phyloP scores from a whole-genome alignment of 2,797 vertebrate genomes.

The Enteromius fasciolatus region DNA sequence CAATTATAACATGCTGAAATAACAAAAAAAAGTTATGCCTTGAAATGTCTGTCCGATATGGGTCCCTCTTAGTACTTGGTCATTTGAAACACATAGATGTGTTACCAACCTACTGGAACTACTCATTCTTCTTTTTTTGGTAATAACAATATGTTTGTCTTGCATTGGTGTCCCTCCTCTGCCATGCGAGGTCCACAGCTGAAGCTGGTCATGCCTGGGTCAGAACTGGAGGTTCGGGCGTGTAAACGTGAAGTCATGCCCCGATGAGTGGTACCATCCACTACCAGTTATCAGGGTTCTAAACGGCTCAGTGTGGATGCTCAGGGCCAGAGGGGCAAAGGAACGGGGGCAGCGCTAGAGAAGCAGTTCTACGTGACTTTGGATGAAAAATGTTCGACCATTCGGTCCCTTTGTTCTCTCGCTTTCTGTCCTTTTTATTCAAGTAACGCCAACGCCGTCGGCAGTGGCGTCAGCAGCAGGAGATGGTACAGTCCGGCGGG shows the following conservation, averaged over 20 bases:
- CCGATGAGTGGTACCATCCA: conserved; percentile 27
- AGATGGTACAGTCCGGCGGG: conserved; percentile 66
- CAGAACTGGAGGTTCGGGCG: conserved; percentile 37
- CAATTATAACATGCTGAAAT: conserved; percentile 75
- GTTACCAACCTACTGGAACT: conserved; percentile 45
- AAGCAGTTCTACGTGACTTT: conserved; percentile 52
- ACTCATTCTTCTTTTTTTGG: conserved; percentile 40
- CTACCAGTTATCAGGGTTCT: conserved; percentile 32
- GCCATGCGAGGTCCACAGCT: conserved; percentile 85
- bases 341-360: conserved; percentile 33
- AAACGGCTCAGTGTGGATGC: conserved; percentile 12
- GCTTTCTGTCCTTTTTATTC: conserved; percentile 65
- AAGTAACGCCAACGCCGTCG: conserved; percentile 54
- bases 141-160: conserved; percentile 28
- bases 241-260: conserved; percentile 52
- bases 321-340: conserved; percentile 13
- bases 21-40: conserved; percentile 69
- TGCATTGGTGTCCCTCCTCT: conserved; percentile 61
- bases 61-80: conserved; percentile 23
- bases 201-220: conserved; percentile 82
- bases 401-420: conserved; percentile 40
- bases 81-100: conserved; percentile 31
- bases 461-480: conserved; percentile 58
- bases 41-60: conserved; percentile 66
- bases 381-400: conserved; percentile 56